Conservation (phyloP, 2,797 vertebrate genomes). For the Xerus rutilus region DNA sequence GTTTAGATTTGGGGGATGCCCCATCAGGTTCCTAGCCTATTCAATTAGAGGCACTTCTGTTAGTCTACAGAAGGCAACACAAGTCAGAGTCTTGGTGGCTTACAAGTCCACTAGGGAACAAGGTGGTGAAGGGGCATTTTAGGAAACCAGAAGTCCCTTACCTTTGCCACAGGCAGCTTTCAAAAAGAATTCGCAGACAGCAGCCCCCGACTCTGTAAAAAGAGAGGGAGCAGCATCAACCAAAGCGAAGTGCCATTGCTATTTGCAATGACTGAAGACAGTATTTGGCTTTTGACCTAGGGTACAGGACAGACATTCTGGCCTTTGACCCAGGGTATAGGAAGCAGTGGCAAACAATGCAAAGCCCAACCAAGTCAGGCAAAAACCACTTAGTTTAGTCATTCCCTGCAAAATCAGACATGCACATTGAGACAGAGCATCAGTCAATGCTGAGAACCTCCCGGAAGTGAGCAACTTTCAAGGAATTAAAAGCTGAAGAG, state of each 20-base stretch:
- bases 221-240: constrained; percentile 66
- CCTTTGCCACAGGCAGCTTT: constrained; percentile 98
- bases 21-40: not conserved
- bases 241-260: not conserved
- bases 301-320: not conserved
- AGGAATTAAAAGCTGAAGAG: not conserved
- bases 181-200: constrained; percentile 98
- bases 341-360: not conserved
- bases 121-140: not conserved
- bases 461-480: not conserved
- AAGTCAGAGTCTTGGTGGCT: not conserved
- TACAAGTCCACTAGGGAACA: not conserved
- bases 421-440: not conserved
- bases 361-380: not conserved
- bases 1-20: not conserved
- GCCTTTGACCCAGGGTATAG: not conserved
- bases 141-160: constrained; percentile 81
- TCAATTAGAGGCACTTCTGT: not conserved
- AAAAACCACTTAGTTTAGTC: not conserved
- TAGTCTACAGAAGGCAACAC: not conserved
- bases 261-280: not conserved
- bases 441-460: not conserved
- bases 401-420: not conserved
- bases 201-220: constrained; percentile 95
- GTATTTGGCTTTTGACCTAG: not conserved